Conservation (phyloP, 2,888 invertebrate species). For the Hartigia nigra region DNA sequence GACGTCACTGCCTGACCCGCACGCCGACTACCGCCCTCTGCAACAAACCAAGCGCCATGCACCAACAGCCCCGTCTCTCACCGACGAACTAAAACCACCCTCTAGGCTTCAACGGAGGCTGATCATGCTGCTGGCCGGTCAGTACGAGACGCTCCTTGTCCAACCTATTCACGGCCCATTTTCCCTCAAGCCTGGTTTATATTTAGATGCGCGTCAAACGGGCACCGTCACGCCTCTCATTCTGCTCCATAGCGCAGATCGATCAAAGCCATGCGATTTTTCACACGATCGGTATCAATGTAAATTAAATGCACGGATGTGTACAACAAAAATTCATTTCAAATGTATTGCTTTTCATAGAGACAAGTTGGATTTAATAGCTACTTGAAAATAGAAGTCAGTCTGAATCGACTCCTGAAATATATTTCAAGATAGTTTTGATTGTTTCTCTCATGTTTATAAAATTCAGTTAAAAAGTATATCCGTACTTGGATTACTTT, state of each 20-base stretch:
- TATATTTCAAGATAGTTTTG: neutral
- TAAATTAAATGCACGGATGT: neutral
- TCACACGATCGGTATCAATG: neutral
- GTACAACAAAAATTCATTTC: neutral
- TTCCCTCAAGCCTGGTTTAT: constrained; percentile 1
- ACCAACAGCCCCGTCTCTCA: constrained; percentile 20
- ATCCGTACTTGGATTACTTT: neutral
- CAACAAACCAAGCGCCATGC: constrained; percentile 9
- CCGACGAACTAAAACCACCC: constrained; percentile 22
- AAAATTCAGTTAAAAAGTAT: neutral
- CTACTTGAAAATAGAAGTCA: neutral
- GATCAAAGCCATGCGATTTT: neutral
- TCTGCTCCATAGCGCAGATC: neutral
- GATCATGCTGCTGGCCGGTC: constrained; percentile 4
- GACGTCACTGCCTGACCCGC: constrained; percentile 56
- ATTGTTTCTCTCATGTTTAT: neutral
- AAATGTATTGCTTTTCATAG: neutral
- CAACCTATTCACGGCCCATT: constrained; percentile 1
- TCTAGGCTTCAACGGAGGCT: neutral
- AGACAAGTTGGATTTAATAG: neutral
- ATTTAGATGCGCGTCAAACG: neutral
- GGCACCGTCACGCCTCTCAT: neutral
- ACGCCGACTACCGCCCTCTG: constrained; percentile 46
- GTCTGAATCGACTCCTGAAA: neutral
- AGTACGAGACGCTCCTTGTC: neutral